Base-by-base conservation (phyloP, 2,888 invertebrate genomes). In the Periphyllus acericola region DNA sequence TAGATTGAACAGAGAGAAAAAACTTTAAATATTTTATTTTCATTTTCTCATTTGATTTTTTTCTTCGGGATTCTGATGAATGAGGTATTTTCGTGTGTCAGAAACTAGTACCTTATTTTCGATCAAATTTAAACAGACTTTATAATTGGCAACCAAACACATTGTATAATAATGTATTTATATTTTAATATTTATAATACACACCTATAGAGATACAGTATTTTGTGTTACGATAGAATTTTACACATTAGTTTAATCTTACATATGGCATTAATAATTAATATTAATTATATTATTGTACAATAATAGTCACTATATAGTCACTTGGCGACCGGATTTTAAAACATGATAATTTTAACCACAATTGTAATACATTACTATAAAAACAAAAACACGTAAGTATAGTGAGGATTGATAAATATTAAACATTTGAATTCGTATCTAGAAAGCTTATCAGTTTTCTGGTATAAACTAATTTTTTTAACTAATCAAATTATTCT, bases 11-110 rank as follows among this genome's bases (percentile, higher is more conserved):
- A 32, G 46, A 66, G 74, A 74, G 66, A 71, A 36, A 72, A 25
- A 32, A 74, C 36, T 32, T 79, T 55, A 72, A 71, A 85, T 78
- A 85, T 85, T 72, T 79, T 71, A 68, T 84, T 78, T 85, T 78
- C 68, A 40, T 55, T 34, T 71, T 72, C 79, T 86, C 55, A 36
- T 72, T 78, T 71, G 52, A 46, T 46, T 36, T 80, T 79, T 80
- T 66, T 66, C 34, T n/a, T 34, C 19, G 76, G 40, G 32, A 75
- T 84, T 66, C 40, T 32, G 75, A 84, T 75, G 66, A 84, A 84
- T 75, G 76, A 84, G 19, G 36, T 32, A 34, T 68, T 40, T 55
- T 19, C 21, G 71, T 8, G n/a, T 36, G 36, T 72, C 34, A 72
- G 40, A 72, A 83, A 60, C 34, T n/a, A 4, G 17, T 71, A 46